Evolutionary conservation across 1,140 invertebrate genomes (phyloP), one percentile per base, ranked within the genome.

Genomic region (Leptinotarsa lineolata): DNA sequence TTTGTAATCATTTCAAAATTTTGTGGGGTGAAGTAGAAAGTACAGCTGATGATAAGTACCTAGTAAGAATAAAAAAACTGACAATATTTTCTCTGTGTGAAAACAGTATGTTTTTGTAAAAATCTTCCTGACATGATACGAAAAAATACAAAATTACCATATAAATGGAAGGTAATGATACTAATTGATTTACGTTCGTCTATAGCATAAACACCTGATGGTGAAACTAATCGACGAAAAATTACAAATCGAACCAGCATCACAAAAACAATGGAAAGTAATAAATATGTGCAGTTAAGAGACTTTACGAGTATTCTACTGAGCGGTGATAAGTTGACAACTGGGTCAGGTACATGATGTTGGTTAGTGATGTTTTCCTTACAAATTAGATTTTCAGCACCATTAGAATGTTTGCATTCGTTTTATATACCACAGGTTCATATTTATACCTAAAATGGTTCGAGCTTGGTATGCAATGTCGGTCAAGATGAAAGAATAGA

Each of bases 311-410:
- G 48, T 54, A 54, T 54, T 54, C 2, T 15, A 54, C 48, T 54
- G 4, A 4, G n/a, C 48, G 48, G 15, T 3, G 16, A 54, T 54
- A 54, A 54, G 15, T 18, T 54, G n/a, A 54, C 48, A 54, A 54
- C 48, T 54, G 48, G 48, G 48, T 54, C 48, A 54, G 48, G 2
- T 54, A 54, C 48, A 54, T 54, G 48, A 54, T 15, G 48, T 18
- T 54, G 48, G 16, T 54, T 54, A 54, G 1, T 54, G 48, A 54
- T 54, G 48, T 54, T 54, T 54, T 54, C 16, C 48, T 54, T 54
- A 54, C 48, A 54, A 54, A 54, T 54, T 54, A 54, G 48, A 54
- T 54, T 54, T 54, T 54, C 48, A 54, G 48, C 48, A 54, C 48
- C 48, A 54, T 54, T 54, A 54, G 48, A 54, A 54, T 54, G 48